Evolutionary conservation across 2,888 invertebrate species (phyloP).

Genomic region (Clitarchus hookeri): DNA sequence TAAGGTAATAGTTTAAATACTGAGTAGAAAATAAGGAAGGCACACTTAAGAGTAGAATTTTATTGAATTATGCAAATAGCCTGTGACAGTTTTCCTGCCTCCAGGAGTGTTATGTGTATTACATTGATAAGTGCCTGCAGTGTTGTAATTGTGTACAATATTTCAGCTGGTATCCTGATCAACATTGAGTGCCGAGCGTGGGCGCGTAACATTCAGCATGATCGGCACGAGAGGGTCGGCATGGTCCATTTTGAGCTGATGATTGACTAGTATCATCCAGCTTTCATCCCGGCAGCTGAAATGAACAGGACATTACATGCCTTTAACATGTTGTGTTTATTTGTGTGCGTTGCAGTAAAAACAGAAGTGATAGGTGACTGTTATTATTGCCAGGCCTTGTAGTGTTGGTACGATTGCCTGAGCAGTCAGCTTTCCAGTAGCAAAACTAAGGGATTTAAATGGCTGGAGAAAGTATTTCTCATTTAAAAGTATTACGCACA

Average conservation of each 20-base stretch:
- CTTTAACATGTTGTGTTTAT: neutral
- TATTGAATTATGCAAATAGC: no score
- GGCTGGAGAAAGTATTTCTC: neutral
- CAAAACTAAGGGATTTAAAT: neutral
- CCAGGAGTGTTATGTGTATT: neutral
- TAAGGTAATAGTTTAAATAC: no score
- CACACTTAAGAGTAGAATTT: no score
- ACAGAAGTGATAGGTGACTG: neutral
- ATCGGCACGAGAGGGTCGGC: slow-evolving; percentile 45
- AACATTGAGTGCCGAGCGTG: slow-evolving; percentile 57
- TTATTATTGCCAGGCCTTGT: neutral
- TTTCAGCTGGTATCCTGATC: slow-evolving; percentile 52
- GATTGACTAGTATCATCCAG: slow-evolving; percentile 57
- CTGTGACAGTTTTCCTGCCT: neutral
- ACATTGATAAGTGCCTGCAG: no score
- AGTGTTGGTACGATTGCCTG: neutral
- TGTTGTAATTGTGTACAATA: neutral
- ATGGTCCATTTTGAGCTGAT: slow-evolving; percentile 61
- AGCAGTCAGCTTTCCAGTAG: neutral
- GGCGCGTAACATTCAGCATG: slow-evolving; percentile 56
- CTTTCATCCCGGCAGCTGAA: slow-evolving; percentile 49
- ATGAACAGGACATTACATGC: neutral
- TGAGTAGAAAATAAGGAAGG: no score
- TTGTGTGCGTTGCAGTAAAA: neutral
- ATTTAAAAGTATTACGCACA: neutral